Evolutionary conservation across 2,888 invertebrate genomes (phyloP), one percentile per base, ranked within the genome.

Genomic region (Ectemnius continuus): DNA sequence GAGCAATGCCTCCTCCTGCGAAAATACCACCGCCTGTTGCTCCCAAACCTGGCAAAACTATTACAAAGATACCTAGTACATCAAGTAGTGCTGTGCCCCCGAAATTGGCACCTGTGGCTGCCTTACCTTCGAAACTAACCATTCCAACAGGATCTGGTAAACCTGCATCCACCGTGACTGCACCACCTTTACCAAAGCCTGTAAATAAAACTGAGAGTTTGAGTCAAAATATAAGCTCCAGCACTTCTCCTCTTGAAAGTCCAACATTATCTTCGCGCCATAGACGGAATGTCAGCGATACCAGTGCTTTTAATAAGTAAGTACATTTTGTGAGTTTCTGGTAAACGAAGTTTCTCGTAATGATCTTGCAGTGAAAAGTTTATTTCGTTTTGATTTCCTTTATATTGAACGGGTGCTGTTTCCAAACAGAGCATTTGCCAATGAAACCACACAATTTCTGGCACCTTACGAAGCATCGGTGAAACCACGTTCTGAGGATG

Each of bases 231-330:
- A 89, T 90, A 70, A 90, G 87, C 78, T 89, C 88, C 23, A 88
- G 88, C 65, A 84, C 82, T 20, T 89, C 91, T 46, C 91, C 91
- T 4, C 91, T 91, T 0, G 89, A 89, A 45, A 90, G 91, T 81
- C 91, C 91, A 61, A 89, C 89, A 26, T 81, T 86, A 28, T 85
- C 85, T 58, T 88, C 89, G n/a, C 93, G 94, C 6, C 96, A 97
- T 89, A 92, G 96, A 67, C 93, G 97, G 70, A 96, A 96, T 89
- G 95, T 96, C 91, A 96, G 96, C 88, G 97, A 97, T 87, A 96
- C 96, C 1, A 95, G 95, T 67, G 95, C 96, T 82, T 96, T 96
- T 87, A 95, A 95, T 89, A 95, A 95, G 95, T 95, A 91, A 91
- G 93, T 89, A 36, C 36, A 11, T 36, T 75, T 68, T 45, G 11